Percentiles rank a stretch among this genome's conserved stretches.
phyloP scores from a whole-genome alignment of 2,113 vertebrate species.

The Electrona antarctica region DNA sequence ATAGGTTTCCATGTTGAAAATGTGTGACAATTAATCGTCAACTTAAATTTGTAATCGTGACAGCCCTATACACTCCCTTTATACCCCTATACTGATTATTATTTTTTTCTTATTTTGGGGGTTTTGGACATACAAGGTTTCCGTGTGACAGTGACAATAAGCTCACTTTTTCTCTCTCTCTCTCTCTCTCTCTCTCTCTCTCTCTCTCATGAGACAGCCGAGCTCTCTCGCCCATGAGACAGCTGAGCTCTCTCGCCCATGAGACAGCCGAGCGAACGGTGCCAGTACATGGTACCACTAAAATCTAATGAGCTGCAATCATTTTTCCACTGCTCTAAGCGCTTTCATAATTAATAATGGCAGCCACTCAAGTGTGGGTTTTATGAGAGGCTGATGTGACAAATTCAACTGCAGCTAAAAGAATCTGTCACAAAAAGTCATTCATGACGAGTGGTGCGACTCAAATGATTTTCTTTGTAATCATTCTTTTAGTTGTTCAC shows the following conservation, averaged over 20 bases:
- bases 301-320: slow-evolving; percentile 71
- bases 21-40: too few species aligned
- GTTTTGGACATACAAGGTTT: too few species aligned
- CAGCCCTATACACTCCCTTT: too few species aligned
- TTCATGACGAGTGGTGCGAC: slow-evolving; percentile 21
- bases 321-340: slow-evolving; percentile 56
- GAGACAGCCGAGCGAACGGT: slow-evolving; percentile 30
- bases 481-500: slow-evolving; percentile 15
- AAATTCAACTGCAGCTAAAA: slow-evolving; percentile 43
- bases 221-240: too few species aligned
- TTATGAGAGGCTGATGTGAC: slow-evolving; percentile 51
- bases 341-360: slow-evolving; percentile 73
- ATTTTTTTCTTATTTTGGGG: too few species aligned
- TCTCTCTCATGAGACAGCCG: too few species aligned
- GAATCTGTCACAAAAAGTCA: slow-evolving; percentile 33
- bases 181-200: too few species aligned
- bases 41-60: too few species aligned
- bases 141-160: too few species aligned
- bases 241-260: slow-evolving; percentile 37
- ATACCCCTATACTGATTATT: too few species aligned
- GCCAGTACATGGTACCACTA: slow-evolving; percentile 59
- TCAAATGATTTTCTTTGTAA: slow-evolving; percentile 31
- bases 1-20: too few species aligned
- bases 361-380: slow-evolving; percentile 61
- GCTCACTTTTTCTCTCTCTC: background rate